Base-by-base conservation (phyloP, 2,888 invertebrate genomes). In the Drosophila emarginata region DNA sequence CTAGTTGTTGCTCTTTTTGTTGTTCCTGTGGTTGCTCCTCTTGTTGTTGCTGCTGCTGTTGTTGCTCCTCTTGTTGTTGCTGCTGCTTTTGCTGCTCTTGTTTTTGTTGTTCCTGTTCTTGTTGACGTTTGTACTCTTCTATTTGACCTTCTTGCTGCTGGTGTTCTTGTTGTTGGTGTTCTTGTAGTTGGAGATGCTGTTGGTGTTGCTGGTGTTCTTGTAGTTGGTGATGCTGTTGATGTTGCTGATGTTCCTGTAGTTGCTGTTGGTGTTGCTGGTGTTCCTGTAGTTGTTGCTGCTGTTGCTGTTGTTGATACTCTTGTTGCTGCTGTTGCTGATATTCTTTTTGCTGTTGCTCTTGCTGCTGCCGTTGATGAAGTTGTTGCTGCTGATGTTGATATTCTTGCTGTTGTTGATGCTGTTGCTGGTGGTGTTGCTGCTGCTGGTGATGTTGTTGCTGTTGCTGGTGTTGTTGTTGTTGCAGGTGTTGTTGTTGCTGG, bases 401-500 rank as follows among this genome's bases (percentile, higher is more conserved):
- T 59, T 1, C 50, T 37, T 7, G 63, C 0, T 18, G 18, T 2
- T 45, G 4, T 0, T 45, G 45, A 0, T 45, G 45, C 11, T 45
- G 45, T 11, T 45, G 45, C 1, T 45, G 45, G 0, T 21, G 21
- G 0, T 45, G 21, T 4, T 45, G 39, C 23, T 71, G 62, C 1
- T 62, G 66, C 2, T 62, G 66, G 0, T 58, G 62, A 0, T 67
- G 57, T 0, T 61, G 63, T 2, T 61, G 72, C 0, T 64, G 71
- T 2, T 64, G 64, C 1, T 64, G 72, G 0, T 64, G 74, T 0
- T 68, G 74, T 0, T 64, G 74, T 0, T 74, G 76, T 0, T 72
- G 72, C 0, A 64, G 74, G 0, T 68, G 77, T 0, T 64, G 74
- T 0, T 72, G 75, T 0, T 64, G 77, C 0, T 74, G 78, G 0